Conservation (phyloP, 2,113 vertebrate genomes). For the Bubo scandiacus region DNA sequence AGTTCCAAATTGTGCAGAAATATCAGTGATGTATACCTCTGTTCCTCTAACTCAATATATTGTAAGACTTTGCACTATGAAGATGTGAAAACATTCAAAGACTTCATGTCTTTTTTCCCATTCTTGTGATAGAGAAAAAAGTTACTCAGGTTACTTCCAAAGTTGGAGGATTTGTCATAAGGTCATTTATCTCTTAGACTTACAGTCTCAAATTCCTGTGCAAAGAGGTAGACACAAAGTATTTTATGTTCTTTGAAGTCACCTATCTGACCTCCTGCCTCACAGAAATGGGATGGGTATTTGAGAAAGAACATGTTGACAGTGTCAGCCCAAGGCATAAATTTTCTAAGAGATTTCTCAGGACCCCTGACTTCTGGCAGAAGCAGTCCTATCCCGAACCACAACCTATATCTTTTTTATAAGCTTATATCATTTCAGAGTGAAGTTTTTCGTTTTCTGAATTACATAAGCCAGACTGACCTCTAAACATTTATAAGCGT, state of each 20-base stretch:
- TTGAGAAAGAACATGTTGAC: neutral
- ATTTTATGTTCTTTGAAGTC: neutral
- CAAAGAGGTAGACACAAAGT: neutral
- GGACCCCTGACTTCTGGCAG: neutral
- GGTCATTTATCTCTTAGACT: neutral
- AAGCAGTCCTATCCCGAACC: neutral
- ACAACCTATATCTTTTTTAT: neutral
- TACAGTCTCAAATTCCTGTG: neutral
- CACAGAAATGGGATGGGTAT: neutral
- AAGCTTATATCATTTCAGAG: neutral
- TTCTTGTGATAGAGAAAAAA: neutral
- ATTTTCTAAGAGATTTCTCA: neutral
- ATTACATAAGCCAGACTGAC: neutral
- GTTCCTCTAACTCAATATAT: neutral
- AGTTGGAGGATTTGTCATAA: neutral
- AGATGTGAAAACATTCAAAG: neutral
- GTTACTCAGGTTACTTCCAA: neutral
- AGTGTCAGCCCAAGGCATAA: neutral
- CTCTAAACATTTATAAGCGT: neutral
- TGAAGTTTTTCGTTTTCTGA: neutral
- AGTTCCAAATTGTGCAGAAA: neutral
- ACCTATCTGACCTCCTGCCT: neutral
- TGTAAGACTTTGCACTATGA: neutral
- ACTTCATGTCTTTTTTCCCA: neutral
- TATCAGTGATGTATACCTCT: neutral